Evolutionary conservation across 2,797 vertebrate species (phyloP).

Genomic region (Melanogrammus aeglefinus): DNA sequence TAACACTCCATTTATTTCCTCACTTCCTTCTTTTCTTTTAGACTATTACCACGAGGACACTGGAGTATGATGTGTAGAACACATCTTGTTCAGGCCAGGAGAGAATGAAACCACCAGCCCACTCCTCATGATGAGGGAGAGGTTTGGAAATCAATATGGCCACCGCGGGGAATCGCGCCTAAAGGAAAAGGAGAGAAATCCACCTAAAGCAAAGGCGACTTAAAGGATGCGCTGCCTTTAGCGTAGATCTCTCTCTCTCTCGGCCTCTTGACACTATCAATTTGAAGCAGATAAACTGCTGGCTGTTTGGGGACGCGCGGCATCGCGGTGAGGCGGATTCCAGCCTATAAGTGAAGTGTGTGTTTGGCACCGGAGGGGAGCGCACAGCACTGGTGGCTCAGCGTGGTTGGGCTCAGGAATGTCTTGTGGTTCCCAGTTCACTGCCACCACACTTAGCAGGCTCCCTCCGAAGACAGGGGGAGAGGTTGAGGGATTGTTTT

Average conservation of each 20-base stretch:
- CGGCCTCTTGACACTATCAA: conserved; percentile 52
- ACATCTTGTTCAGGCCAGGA: conserved; percentile 59
- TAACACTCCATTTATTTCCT: conserved; percentile 73
- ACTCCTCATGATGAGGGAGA: conserved; percentile 56
- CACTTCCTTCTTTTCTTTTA: conserved; percentile 28
- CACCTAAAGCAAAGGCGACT: conserved; percentile 6
- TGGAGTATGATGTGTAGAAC: conserved; percentile 63
- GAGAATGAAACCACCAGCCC: conserved; percentile 36
- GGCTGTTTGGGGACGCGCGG: conserved; percentile 51
- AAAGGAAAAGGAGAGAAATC: conserved; percentile 58
- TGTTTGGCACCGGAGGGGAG: conserved; percentile 62
- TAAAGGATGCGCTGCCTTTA: conserved; percentile 33
- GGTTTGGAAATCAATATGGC: conserved; percentile 67
- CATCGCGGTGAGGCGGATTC: conserved; percentile 56
- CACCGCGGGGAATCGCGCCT: conserved; percentile 56
- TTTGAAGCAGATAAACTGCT: conserved; percentile 65
- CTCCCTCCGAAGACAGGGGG: conserved; percentile 74
- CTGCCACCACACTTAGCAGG: conserved; percentile 78
- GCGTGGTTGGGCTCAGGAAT: conserved; percentile 71
- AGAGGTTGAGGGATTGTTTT: conserved; percentile 80
- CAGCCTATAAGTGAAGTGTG: conserved; percentile 62
- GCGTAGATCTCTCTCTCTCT: conserved; percentile 23
- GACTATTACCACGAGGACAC: conserved; percentile 49
- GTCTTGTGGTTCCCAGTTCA: conserved; percentile 74
- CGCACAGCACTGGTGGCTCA: conserved; percentile 65